A percentile compares a stretch with the other conserved stretches of the same genome.
These are phyloP conservation scores for Saimiri boliviensis DNA, from an alignment of 2,113 vertebrate genomes.

Conservation along the genomic window DNA sequence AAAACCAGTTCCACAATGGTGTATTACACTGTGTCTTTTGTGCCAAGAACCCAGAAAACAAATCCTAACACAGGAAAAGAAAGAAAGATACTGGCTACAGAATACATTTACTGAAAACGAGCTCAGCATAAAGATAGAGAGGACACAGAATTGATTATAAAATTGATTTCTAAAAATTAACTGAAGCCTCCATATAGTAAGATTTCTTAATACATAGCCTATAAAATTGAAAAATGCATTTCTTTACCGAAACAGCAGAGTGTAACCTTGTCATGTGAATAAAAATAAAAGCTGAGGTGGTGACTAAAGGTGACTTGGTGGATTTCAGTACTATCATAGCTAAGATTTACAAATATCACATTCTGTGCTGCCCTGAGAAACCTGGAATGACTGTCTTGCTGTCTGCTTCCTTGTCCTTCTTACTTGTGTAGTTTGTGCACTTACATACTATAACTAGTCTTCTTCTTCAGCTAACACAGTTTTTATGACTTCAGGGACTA, in stretches of 20 bases:
- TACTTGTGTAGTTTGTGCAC: neutral
- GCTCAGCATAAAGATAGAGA: neutral
- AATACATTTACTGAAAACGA: neutral
- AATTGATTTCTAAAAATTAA: conserved; percentile 26
- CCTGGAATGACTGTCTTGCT: neutral
- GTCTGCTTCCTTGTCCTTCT: neutral
- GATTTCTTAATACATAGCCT: conserved; percentile 16
- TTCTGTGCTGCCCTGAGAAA: neutral
- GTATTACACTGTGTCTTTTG: neutral
- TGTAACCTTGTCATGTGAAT: neutral
- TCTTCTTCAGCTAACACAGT: neutral
- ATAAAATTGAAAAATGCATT: conserved; percentile 25
- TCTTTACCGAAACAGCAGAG: neutral
- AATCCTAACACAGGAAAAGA: neutral
- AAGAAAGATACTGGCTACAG: neutral
- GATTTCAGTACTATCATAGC: neutral
- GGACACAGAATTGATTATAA: conserved; percentile 18
- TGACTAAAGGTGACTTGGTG: neutral
- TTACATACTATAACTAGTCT: neutral
- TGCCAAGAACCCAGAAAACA: neutral
- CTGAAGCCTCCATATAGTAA: neutral
- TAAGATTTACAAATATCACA: neutral
- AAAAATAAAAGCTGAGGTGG: neutral
- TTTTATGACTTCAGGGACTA: neutral
- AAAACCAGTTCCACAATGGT: neutral